Base-by-base conservation (phyloP, 2,888 invertebrate species). In the Trissoscelio sp. region DNA sequence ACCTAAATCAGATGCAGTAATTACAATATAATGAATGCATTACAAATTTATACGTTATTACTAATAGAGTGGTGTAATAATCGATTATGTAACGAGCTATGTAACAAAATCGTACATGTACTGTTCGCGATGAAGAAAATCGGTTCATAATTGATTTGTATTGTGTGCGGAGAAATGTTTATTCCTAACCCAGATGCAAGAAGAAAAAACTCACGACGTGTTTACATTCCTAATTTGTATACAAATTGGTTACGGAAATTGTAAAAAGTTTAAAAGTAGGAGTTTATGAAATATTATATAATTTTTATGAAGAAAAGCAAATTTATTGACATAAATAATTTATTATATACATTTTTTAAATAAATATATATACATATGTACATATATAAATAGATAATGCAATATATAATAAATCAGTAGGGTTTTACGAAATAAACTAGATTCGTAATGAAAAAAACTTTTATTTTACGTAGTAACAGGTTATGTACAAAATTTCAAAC, bases 1-100 rank as follows among this genome's bases (percentile, higher is more conserved):
- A 37, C 48, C 42, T 24, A 79, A 78, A 72, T 79, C 79, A 58
- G 42, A 79, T 72, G 72, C 79, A 79, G 66, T 51, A 66, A 58
- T 72, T 72, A 79, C 42, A 58, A 34, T 79, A 37, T 79, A 79
- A 79, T 58, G 79, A 66, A 72, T 72, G 72, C 62, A 66, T 51
- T 66, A 58, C 72, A 79, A 70, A 72, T 72, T 72, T 79, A 58
- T 66, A 79, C 79, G 42, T 72, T 79, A 72, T 79, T 79, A 79
- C 51, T 53, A 77, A 69, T 55, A 34, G 58, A 66, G 24, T 70
- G 64, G 53, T 57, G 77, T 46, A 78, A 70, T 78, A 70, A 70
- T 51, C 12, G 16, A 31, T 78, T 78, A 57, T 53, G 48, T 78
- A 78, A 78, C 46, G 12, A 48, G 57, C 57, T 51, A 46, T 78